phyloP scores from a whole-genome alignment of 1,140 invertebrate species.

The Dreissena rostriformis region DNA sequence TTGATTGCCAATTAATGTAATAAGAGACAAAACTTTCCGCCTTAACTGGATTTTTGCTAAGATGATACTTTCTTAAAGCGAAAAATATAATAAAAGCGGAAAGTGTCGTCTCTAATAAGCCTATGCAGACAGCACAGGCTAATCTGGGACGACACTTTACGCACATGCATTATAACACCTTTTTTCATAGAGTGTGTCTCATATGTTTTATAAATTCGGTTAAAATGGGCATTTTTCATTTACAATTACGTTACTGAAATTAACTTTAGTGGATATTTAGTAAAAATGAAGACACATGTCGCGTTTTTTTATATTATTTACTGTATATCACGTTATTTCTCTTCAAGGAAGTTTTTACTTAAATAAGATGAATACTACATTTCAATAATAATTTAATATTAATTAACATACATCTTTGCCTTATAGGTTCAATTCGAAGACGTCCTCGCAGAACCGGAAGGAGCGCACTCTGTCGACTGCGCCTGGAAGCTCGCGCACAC shows the following conservation, averaged over 20 bases:
- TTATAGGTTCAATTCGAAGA: slow-evolving; percentile 64
- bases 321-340: background rate
- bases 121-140: no score
- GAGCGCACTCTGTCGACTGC: slow-evolving; percentile 87
- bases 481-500: slow-evolving; percentile 87
- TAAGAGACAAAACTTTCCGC: no score
- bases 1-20: no score
- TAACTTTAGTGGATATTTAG: background rate
- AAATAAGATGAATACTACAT: background rate
- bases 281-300: background rate
- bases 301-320: background rate
- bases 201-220: background rate
- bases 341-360: background rate
- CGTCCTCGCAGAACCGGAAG: slow-evolving; percentile 55
- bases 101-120: no score
- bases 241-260: background rate
- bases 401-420: background rate
- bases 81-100: no score
- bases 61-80: no score
- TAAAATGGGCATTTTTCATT: background rate
- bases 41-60: no score
- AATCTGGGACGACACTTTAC: no score
- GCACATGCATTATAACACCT: no score
- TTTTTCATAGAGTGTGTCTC: no score
- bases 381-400: background rate